phyloP scores from a whole-genome alignment of 1,140 invertebrate genomes.

The Philopotamus ludificatus region DNA sequence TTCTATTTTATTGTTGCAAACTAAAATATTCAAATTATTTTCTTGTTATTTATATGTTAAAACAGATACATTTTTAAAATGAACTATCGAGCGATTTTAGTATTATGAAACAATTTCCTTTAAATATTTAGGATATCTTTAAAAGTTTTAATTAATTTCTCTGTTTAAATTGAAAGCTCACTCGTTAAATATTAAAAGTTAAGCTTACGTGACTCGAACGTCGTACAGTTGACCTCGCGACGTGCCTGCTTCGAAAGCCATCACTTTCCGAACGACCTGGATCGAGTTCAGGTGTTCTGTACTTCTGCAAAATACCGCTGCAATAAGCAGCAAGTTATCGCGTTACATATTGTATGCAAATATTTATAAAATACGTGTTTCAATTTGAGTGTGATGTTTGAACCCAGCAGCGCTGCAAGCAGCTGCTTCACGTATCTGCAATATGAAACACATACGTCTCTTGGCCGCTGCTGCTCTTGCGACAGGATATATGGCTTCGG shows the following conservation, averaged over 20 bases:
- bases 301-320: neutral
- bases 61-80: no score
- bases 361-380: slow-evolving; percentile 40
- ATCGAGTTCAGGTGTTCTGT: neutral
- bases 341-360: slow-evolving; percentile 33
- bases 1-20: no score
- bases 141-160: no score
- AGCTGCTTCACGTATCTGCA: slow-evolving; percentile 2
- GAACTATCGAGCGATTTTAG: no score
- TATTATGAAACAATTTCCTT: no score
- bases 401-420: neutral
- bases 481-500: neutral
- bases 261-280: neutral
- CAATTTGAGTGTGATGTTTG: slow-evolving; percentile 32
- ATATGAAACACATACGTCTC: slow-evolving; percentile 11
- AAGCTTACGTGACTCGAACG: neutral
- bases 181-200: neutral
- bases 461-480: neutral
- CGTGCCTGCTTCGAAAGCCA: neutral
- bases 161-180: neutral
- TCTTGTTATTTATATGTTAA: no score
- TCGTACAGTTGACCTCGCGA: neutral
- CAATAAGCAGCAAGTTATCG: neutral
- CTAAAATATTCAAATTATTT: no score
- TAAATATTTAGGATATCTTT: no score